These are phyloP conservation scores for Pollenia griseotomentosa DNA, from an alignment of 2,888 invertebrate genomes.

Conservation along the genomic window DNA sequence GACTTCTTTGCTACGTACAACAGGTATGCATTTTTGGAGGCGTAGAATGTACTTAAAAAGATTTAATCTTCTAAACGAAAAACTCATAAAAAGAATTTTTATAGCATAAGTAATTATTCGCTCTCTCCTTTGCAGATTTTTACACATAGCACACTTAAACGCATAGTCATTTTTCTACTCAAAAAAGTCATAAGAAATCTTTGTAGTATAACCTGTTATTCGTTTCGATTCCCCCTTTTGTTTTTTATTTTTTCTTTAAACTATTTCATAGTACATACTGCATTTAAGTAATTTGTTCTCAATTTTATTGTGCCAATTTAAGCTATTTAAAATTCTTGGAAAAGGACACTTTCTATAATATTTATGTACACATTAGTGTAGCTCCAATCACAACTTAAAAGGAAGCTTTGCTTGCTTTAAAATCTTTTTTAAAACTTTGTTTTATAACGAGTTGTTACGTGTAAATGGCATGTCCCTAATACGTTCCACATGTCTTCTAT, in stretches of 20 bases:
- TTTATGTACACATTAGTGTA: background rate
- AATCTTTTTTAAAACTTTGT: too few species aligned
- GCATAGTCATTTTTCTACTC: too few species aligned
- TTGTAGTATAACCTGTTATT: background rate
- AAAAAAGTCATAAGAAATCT: background rate
- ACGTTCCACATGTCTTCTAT: background rate
- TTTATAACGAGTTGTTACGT: too few species aligned
- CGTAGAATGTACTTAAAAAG: too few species aligned
- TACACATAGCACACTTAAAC: too few species aligned
- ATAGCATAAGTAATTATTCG: background rate
- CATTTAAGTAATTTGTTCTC: slow-evolving; percentile 28
- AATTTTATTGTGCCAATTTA: slow-evolving; percentile 46
- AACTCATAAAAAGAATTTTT: background rate
- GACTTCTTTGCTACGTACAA: too few species aligned
- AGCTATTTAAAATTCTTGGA: background rate
- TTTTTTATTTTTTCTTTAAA: background rate
- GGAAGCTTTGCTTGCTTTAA: too few species aligned
- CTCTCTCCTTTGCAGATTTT: too few species aligned
- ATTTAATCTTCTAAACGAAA: too few species aligned
- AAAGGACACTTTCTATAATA: background rate
- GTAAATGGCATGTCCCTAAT: too few species aligned
- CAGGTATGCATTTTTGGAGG: too few species aligned
- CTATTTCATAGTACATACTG: background rate
- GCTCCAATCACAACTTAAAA: too few species aligned
- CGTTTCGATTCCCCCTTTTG: background rate